These are phyloP conservation scores for Micrasema longulum DNA, from an alignment of 1,140 invertebrate genomes.

Conservation along the genomic window DNA sequence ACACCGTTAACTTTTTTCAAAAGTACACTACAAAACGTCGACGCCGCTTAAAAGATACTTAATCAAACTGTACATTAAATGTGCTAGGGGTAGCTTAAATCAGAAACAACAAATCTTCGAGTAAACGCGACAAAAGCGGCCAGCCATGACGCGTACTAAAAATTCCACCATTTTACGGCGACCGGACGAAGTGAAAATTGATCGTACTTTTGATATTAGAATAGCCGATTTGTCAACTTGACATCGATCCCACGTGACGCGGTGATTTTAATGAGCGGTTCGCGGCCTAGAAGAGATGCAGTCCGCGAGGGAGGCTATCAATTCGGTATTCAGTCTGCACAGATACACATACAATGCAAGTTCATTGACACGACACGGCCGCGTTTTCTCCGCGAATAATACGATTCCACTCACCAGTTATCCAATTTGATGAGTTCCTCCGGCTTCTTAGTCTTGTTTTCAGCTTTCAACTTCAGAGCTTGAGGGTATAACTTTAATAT, in stretches of 20 bases:
- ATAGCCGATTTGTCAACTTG: constrained; percentile 70
- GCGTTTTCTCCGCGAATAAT: constrained; percentile 44
- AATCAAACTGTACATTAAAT: not conserved
- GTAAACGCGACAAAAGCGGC: constrained; percentile 17
- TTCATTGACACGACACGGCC: constrained; percentile 65
- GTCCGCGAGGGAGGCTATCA: constrained; percentile 70
- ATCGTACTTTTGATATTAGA: constrained; percentile 65
- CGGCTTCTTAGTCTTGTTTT: constrained; percentile 89
- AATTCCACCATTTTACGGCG: constrained; percentile 66
- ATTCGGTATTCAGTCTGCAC: constrained; percentile 72
- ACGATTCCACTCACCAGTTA: constrained; percentile 82
- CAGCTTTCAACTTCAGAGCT: constrained; percentile 87
- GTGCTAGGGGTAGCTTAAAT: not conserved
- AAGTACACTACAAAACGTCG: constrained; percentile 44
- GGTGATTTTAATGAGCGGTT: constrained; percentile 74
- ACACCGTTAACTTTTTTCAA: constrained; percentile 59
- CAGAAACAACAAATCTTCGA: too few species aligned
- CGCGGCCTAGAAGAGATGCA: constrained; percentile 70
- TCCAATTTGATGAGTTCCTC: constrained; percentile 94
- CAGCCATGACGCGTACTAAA: constrained; percentile 60
- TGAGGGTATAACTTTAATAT: constrained; percentile 90
- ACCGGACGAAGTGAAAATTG: constrained; percentile 66
- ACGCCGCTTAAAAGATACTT: not conserved
- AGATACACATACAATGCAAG: constrained; percentile 70
- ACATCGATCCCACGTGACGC: constrained; percentile 74